Evolutionary conservation across 2,888 invertebrate species (phyloP), one percentile per base, ranked within the genome.

Genomic region (Drosophila nigricruria): DNA sequence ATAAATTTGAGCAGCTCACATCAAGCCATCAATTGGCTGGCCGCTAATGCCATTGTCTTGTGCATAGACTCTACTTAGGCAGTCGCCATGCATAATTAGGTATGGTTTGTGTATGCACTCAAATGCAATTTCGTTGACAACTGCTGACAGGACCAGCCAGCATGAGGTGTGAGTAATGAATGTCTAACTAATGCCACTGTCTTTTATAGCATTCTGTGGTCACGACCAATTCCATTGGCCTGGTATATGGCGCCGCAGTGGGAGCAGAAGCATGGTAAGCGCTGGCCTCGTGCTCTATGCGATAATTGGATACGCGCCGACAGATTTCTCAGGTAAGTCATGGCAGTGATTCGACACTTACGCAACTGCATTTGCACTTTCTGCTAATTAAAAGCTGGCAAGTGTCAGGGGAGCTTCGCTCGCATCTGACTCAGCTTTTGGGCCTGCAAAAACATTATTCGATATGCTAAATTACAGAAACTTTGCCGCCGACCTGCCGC

Each of bases 171-270:
- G 66, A 59, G 74, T 64, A 67, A 65, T 65, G 60, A 42, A 56
- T 20, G 38, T 20, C 23, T 23, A 3, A 27, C n/a, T 63, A 62
- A 47, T 30, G 12, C 27, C 5, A 3, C 10, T 16, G 6, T 9
- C 23, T 50, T 14, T 14, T 8, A 54, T 71, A 95, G 95, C 0
- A 94, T 96, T 0, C 94, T 98, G 14, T 98, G 98, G 98, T 97
- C 97, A 89, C 95, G 96, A 66, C 98, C 98, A 0, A 96, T 98
- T 75, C 98, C 98, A 2, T 93, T 98, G 14, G 97, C 95, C 1
- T 98, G 98, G 98, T 98, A 98, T 92, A 98, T 98, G 91, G 95
- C 95, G 0, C 95, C 96, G 0, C 98, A 98, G 92, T 98, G 98
- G 98, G 96, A 97, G 91, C 94, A 95, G 20, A 92, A 95, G 53